Conservation (phyloP, 2,797 vertebrate species). For the Enteromius argenteus region DNA sequence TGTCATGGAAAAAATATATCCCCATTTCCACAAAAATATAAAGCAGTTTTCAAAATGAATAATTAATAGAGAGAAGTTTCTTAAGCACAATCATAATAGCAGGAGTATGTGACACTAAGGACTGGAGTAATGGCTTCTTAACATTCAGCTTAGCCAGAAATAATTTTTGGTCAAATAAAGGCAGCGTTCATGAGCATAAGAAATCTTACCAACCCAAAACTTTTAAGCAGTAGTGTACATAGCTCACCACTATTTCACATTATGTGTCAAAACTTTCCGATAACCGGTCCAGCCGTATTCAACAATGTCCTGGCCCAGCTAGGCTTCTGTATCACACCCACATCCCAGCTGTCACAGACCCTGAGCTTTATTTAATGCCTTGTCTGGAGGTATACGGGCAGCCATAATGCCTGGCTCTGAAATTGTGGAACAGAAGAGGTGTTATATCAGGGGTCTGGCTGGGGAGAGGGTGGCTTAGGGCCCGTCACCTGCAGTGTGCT, state of each 20-base stretch:
- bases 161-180: not conserved
- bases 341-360: constrained; percentile 70
- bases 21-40: not conserved
- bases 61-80: not conserved
- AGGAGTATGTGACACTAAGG: not conserved
- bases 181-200: not conserved
- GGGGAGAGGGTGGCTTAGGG: constrained; percentile 36
- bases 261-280: constrained; percentile 20
- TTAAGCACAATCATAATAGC: not conserved
- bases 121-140: not conserved
- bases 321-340: constrained; percentile 30
- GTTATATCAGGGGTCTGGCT: constrained; percentile 54
- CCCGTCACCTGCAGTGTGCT: constrained; percentile 37
- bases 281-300: not conserved
- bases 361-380: constrained; percentile 70
- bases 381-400: constrained; percentile 67
- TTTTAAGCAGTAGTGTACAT: not conserved
- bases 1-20: not conserved
- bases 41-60: not conserved
- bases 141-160: not conserved
- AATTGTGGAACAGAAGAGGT: constrained; percentile 56
- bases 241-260: not conserved
- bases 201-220: not conserved
- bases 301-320: constrained; percentile 10
- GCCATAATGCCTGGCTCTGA: constrained; percentile 57